A percentile compares a stretch with the other conserved stretches of the same genome.
Conservation (phyloP, 2,797 vertebrate species). For the Lagocephalus sceleratus region DNA sequence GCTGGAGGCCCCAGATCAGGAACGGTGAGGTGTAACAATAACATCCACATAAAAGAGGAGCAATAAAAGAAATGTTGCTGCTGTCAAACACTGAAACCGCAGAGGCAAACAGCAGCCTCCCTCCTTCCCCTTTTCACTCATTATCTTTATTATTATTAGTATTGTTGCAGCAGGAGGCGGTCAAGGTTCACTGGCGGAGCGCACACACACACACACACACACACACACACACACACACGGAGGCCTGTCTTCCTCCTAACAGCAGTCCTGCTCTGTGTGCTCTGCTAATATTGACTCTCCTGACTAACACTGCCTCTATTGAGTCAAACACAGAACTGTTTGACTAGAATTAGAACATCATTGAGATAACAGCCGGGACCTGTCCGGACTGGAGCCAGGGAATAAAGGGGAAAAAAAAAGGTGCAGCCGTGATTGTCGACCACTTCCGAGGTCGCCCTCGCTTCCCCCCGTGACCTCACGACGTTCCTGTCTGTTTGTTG, state of each 20-base stretch:
- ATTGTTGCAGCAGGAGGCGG: constrained; percentile 58
- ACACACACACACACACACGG: constrained; percentile 32
- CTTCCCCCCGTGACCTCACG: constrained; percentile 39
- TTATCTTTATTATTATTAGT: constrained; percentile 63
- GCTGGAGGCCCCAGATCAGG: constrained; percentile 20
- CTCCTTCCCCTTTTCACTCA: constrained; percentile 53
- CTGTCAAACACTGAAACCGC: constrained; percentile 55
- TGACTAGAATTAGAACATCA: constrained; percentile 85
- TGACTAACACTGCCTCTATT: constrained; percentile 86
- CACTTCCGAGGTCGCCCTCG: too few species aligned
- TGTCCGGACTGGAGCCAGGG: constrained; percentile 67
- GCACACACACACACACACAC: constrained; percentile 28
- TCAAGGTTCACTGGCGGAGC: constrained; percentile 72
- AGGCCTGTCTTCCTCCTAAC: constrained; percentile 79
- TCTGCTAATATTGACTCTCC: constrained; percentile 94
- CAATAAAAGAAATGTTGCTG: constrained; percentile 61
- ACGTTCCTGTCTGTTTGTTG: constrained; percentile 30
- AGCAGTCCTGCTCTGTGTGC: constrained; percentile 83
- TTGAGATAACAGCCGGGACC: constrained; percentile 78
- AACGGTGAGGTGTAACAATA: constrained; percentile 46
- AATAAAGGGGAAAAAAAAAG: constrained; percentile 52
- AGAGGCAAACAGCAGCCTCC: constrained; percentile 56
- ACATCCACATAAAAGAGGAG: constrained; percentile 47
- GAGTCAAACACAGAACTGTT: constrained; percentile 85
- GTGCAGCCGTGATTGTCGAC: constrained; percentile 28